These are phyloP conservation scores for Neodiprion virginianus DNA, from an alignment of 1,140 invertebrate species.

Conservation along the genomic window DNA sequence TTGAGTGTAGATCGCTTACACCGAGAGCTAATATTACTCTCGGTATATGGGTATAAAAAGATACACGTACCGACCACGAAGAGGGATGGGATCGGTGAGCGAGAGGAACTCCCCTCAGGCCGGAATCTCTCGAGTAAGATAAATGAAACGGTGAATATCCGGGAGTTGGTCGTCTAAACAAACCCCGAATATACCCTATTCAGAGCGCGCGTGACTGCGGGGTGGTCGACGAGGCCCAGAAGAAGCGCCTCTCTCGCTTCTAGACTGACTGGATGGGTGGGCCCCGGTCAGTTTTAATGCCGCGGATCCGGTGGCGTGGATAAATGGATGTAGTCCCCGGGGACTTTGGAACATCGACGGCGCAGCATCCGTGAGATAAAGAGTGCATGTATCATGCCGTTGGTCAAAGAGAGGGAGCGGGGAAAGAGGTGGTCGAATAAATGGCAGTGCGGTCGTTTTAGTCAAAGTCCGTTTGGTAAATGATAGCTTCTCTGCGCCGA, in stretches of 20 bases:
- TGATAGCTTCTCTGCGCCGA: not conserved
- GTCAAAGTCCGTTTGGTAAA: not conserved
- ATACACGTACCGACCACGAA: not conserved
- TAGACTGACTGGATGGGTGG: not conserved
- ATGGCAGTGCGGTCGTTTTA: not conserved
- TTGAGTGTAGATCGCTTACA: too few relatives aligned
- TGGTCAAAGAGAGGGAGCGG: not conserved
- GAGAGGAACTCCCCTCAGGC: not conserved
- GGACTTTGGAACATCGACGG: not conserved
- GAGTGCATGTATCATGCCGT: conserved; percentile 1
- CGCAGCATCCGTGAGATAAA: not conserved
- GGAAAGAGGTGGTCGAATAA: not conserved
- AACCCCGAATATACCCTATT: not conserved
- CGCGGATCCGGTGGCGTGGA: not conserved
- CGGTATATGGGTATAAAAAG: not conserved
- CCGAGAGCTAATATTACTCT: too few relatives aligned
- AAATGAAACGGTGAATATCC: conserved; percentile 1
- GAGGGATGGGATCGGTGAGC: not conserved
- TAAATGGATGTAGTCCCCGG: not conserved
- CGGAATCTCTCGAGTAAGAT: conserved; percentile 4
- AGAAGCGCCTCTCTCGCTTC: not conserved
- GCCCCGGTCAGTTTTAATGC: not conserved
- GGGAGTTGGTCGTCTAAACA: not conserved
- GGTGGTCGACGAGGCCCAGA: not conserved
- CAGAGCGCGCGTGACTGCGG: not conserved